phyloP scores from a whole-genome alignment of 2,113 vertebrate genomes.

The Prionailurus viverrinus region DNA sequence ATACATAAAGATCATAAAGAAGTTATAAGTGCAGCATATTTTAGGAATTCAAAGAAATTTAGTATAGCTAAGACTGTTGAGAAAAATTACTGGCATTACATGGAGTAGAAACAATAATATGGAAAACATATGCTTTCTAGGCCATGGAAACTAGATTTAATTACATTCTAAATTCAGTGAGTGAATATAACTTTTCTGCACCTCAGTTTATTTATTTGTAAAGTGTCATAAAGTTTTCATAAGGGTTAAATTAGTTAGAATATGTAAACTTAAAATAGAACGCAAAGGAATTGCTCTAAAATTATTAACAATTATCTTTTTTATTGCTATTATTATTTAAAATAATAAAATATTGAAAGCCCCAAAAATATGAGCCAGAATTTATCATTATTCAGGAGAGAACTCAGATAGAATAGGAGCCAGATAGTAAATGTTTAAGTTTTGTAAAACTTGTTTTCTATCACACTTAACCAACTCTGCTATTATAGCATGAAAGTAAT shows the following conservation, averaged over 20 bases:
- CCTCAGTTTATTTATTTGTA: neutral
- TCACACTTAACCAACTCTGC: neutral
- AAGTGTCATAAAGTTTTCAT: neutral
- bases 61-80: neutral
- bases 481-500: neutral
- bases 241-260: conserved; percentile 10
- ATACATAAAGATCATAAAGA: neutral
- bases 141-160: neutral
- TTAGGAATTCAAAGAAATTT: neutral
- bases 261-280: neutral
- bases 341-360: neutral
- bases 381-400: neutral
- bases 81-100: neutral
- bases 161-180: neutral
- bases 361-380: neutral
- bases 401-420: neutral
- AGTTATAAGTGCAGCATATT: neutral
- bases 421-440: neutral
- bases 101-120: neutral
- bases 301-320: neutral
- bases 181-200: neutral
- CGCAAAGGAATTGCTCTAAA: neutral
- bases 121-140: neutral
- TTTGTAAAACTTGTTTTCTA: neutral
- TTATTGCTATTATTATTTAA: neutral